phyloP scores from a whole-genome alignment of 2,113 vertebrate species.

The Thunnus maccoyii region DNA sequence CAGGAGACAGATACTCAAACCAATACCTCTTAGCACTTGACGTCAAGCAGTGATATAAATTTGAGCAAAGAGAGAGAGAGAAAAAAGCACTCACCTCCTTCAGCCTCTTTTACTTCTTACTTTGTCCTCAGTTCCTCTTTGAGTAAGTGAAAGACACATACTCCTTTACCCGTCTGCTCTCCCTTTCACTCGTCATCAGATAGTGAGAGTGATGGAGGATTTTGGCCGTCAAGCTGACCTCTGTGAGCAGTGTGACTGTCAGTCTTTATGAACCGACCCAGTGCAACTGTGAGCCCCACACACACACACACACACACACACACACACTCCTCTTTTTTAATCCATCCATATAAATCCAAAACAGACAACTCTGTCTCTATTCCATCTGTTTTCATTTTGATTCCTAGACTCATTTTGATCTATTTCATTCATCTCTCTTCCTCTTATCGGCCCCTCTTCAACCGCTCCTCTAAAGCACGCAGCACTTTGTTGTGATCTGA shows the following conservation, averaged over 20 bases:
- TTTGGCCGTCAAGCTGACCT: conserved; percentile 56
- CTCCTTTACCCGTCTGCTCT: conserved; percentile 16
- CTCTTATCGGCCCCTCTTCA: neutral
- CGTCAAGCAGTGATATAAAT: conserved; percentile 35
- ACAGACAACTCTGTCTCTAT: conserved; percentile 62
- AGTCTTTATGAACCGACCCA: conserved; percentile 53
- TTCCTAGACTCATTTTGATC: conserved; percentile 64
- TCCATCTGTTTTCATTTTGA: conserved; percentile 82
- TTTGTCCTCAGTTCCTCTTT: conserved; percentile 32
- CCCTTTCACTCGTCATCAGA: conserved; percentile 43
- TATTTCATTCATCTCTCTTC: conserved; percentile 33
- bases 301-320: conserved; percentile 33
- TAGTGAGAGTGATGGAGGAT: conserved; percentile 47
- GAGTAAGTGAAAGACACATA: conserved; percentile 14
- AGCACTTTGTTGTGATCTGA: neutral
- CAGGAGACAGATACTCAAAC: conserved; percentile 34
- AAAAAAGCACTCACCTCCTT: conserved; percentile 65
- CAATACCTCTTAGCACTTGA: conserved; percentile 12
- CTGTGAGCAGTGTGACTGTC: conserved; percentile 38
- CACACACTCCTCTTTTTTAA: conserved; percentile 69
- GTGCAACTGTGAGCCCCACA: conserved; percentile 26
- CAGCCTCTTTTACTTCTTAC: conserved; percentile 2
- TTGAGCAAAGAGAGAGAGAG: neutral
- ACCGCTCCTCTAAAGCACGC: conserved; percentile 14
- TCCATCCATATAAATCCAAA: conserved; percentile 80